Evolutionary conservation across 2,888 invertebrate genomes (phyloP), one percentile per base, ranked within the genome.

Genomic region (Hydriomena furcata): DNA sequence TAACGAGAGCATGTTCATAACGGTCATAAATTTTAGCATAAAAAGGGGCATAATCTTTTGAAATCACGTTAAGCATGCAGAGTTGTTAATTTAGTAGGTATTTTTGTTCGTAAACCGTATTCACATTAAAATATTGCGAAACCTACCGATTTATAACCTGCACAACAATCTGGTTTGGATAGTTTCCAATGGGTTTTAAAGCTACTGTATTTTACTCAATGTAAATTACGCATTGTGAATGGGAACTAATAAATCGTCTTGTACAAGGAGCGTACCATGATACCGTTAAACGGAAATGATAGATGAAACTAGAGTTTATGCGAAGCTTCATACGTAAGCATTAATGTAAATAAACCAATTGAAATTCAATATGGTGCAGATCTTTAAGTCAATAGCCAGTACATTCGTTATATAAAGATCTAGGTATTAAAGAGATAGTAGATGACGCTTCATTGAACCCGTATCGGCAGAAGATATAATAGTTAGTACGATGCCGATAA

Each of bases 171-270:
- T 47, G 31, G 52, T 37, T 71, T 74, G 75, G 76, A 71, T 53
- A 62, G 61, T 57, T 66, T 74, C 75, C 75, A 76, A 72, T 61
- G 61, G n/a, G 57, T 62, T 41, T 52, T 38, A 58, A 52, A 43
- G 58, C 59, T 59, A 61, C 65, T 56, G 62, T 55, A 61, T 54
- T 64, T 65, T 65, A 66, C 60, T 58, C 59, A 66, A 68, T 70
- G 65, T 61, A 60, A 61, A 65, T 50, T 57, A 51, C 58, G 64
- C 60, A 65, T 62, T 61, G 64, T 68, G 66, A 68, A 71, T 68
- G 60, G 58, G 61, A 58, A 65, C 57, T 62, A 66, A 68, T 73
- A 68, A 63, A 66, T 63, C 55, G 47, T 55, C 57, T 49, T 60
- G 57, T 56, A 61, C 58, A 56, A 63, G 60, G 58, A 61, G 55